These are phyloP conservation scores for Sula dactylatra DNA, from an alignment of 2,113 vertebrate genomes.

Conservation along the genomic window DNA sequence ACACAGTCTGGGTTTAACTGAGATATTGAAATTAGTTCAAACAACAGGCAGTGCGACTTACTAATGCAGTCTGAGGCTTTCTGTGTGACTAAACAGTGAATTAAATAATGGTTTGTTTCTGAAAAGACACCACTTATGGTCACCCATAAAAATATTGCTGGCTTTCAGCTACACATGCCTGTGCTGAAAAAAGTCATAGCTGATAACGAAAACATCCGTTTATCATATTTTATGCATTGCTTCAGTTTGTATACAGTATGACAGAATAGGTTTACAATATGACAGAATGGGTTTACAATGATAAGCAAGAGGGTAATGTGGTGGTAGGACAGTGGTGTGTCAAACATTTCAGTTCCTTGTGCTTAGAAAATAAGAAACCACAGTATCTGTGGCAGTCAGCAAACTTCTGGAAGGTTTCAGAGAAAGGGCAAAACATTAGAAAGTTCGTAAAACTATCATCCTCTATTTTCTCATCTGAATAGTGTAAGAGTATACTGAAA, in stretches of 20 bases:
- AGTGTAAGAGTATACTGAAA: not conserved
- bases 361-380: not conserved
- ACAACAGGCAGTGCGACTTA: not conserved
- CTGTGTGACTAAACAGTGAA: not conserved
- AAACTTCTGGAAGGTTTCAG: not conserved
- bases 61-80: not conserved
- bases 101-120: not conserved
- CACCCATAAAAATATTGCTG: not conserved
- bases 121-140: not conserved
- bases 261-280: not conserved
- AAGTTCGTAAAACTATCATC: not conserved
- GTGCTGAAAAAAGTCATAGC: not conserved
- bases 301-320: not conserved
- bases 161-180: not conserved
- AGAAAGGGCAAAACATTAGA: not conserved
- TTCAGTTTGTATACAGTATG: not conserved
- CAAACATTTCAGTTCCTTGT: not conserved
- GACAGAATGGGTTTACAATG: not conserved
- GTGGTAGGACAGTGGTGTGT: not conserved
- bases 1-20: not conserved
- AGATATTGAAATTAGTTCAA: not conserved
- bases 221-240: not conserved
- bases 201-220: not conserved
- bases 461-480: not conserved
- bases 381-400: not conserved